Evolutionary conservation across 1,140 invertebrate genomes (phyloP).

Genomic region (Dolichoris vasculosae): DNA sequence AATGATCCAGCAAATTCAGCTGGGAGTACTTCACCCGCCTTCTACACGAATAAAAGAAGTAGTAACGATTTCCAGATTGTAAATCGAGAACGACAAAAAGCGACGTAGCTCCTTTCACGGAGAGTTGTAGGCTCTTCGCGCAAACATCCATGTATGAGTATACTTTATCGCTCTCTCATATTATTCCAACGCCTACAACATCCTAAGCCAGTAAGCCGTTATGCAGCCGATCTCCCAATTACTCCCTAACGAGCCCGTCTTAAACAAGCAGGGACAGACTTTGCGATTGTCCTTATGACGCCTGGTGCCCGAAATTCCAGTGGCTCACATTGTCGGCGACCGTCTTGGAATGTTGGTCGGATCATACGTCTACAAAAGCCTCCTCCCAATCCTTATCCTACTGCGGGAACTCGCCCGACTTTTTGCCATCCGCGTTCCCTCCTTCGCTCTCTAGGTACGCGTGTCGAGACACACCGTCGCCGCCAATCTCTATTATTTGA

Average conservation of each 20-base stretch:
- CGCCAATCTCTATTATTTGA: neutral
- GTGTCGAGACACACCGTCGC: neutral
- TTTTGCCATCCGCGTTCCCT: conserved; percentile 52
- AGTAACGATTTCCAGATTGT: neutral
- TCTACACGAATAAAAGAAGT: neutral
- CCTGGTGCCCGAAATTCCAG: conserved; percentile 69
- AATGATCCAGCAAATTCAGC: neutral
- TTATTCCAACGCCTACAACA: neutral
- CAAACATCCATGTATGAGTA: neutral
- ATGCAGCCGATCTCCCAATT: neutral
- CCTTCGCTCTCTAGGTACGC: conserved; percentile 41
- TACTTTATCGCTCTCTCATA: neutral
- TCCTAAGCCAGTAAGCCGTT: neutral
- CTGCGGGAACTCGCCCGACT: conserved; percentile 30
- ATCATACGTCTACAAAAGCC: conserved; percentile 64
- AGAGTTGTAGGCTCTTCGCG: neutral
- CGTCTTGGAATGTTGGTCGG: conserved; percentile 69
- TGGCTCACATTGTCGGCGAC: conserved; percentile 56
- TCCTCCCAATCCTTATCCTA: conserved; percentile 16
- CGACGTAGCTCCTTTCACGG: neutral
- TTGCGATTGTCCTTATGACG: conserved; percentile 62
- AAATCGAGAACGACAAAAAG: neutral
- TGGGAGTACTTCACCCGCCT: neutral
- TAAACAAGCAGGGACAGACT: neutral
- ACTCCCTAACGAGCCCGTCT: neutral